Conservation (phyloP, 2,888 invertebrate species). For the Ypsolopha sequella region DNA sequence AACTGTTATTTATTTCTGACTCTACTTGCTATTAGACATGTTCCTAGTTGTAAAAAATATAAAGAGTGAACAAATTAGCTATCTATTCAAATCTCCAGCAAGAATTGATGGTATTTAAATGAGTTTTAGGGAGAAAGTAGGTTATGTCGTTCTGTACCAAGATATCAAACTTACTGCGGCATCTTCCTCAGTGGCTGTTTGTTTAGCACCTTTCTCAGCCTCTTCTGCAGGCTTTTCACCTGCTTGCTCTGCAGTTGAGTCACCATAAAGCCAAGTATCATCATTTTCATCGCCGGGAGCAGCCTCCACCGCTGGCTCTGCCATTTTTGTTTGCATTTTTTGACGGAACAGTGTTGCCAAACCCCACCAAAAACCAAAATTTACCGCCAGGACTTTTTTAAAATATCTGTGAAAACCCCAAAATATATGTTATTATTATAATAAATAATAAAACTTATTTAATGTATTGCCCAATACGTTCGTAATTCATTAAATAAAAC, state of each 20-base stretch:
- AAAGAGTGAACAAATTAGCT: no score
- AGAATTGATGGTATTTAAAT: background rate
- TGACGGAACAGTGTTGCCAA: no score
- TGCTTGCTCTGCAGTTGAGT: slow-evolving; percentile 69
- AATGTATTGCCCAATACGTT: no score
- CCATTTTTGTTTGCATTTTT: slow-evolving; percentile 30
- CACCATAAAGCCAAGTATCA: slow-evolving; percentile 91
- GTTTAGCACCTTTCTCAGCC: background rate
- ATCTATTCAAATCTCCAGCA: background rate
- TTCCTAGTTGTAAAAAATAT: no score
- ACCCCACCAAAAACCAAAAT: no score
- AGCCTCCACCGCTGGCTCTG: slow-evolving; percentile 45
- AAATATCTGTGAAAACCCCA: no score
- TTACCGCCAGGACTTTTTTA: no score
- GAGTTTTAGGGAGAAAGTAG: slow-evolving; percentile 6
- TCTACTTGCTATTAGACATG: no score
- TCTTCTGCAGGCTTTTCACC: slow-evolving; percentile 13
- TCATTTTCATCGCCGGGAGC: slow-evolving; percentile 76
- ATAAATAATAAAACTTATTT: no score
- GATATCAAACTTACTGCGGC: background rate
- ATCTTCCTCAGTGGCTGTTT: background rate
- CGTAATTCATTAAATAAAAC: no score
- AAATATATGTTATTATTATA: no score
- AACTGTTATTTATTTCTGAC: no score
- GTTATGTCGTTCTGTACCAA: slow-evolving; percentile 12